These are phyloP conservation scores for Apis dorsata DNA, from an alignment of 1,140 invertebrate genomes.

Conservation along the genomic window DNA sequence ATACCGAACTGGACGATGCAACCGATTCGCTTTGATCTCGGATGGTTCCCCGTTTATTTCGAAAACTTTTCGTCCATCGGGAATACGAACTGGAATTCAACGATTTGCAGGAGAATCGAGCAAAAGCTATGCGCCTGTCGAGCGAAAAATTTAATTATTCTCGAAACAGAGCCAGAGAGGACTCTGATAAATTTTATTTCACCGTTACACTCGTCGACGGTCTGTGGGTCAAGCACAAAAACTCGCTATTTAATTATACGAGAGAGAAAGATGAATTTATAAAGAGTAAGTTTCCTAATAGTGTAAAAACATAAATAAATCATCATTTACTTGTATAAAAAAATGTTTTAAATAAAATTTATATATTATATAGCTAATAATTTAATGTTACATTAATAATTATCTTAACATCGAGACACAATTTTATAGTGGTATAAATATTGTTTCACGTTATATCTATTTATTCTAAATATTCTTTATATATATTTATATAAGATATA, in stretches of 20 bases:
- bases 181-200: constrained; percentile 7
- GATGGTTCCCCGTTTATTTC: neutral
- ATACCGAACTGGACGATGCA: neutral
- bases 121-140: neutral
- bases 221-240: neutral
- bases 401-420: too few species aligned
- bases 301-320: too few species aligned
- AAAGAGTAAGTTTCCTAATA: too few species aligned
- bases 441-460: too few species aligned
- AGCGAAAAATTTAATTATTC: neutral
- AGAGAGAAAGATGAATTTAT: neutral
- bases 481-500: too few species aligned
- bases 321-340: too few species aligned
- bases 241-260: neutral
- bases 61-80: neutral
- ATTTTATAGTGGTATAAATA: too few species aligned
- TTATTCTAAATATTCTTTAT: too few species aligned
- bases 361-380: too few species aligned
- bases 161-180: neutral
- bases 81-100: neutral
- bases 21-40: constrained; percentile 3
- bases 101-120: neutral
- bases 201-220: neutral
- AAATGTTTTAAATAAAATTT: too few species aligned
- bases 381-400: too few species aligned